phyloP scores from a whole-genome alignment of 2,113 vertebrate species.

The Brachyhypopomus gauderio region DNA sequence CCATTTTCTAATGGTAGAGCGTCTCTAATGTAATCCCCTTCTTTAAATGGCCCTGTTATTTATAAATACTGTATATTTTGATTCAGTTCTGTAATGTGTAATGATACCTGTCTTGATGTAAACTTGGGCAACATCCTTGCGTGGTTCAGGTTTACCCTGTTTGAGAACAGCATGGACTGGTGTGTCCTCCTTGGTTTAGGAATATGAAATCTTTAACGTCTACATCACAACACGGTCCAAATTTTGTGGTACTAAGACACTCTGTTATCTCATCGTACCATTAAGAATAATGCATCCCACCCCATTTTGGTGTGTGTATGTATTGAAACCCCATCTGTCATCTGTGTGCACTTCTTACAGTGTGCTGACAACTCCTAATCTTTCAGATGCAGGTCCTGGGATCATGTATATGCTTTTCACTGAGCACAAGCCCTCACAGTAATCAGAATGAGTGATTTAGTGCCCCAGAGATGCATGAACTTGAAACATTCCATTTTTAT shows the following conservation, averaged over 20 bases:
- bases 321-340: not conserved
- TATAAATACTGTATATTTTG: constrained; percentile 51
- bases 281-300: not conserved
- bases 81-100: constrained; percentile 37
- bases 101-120: constrained; percentile 8
- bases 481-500: constrained; percentile 32
- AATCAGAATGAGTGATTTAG: not conserved
- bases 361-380: not conserved
- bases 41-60: constrained; percentile 32
- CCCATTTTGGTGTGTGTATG: not conserved
- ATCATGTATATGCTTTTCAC: too few relatives aligned
- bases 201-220: not conserved
- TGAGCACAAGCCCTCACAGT: not conserved
- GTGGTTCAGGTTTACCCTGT: not conserved
- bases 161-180: not conserved
- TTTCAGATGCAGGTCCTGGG: not conserved
- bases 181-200: not conserved
- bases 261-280: not conserved
- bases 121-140: not conserved
- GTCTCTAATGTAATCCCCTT: not conserved
- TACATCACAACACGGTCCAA: not conserved
- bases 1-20: constrained; percentile 84
- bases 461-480: not conserved
- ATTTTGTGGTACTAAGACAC: not conserved
- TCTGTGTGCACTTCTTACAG: not conserved